Evolutionary conservation across 2,888 invertebrate species (phyloP), one percentile per base, ranked within the genome.

Genomic region (Apocheima hispidaria): DNA sequence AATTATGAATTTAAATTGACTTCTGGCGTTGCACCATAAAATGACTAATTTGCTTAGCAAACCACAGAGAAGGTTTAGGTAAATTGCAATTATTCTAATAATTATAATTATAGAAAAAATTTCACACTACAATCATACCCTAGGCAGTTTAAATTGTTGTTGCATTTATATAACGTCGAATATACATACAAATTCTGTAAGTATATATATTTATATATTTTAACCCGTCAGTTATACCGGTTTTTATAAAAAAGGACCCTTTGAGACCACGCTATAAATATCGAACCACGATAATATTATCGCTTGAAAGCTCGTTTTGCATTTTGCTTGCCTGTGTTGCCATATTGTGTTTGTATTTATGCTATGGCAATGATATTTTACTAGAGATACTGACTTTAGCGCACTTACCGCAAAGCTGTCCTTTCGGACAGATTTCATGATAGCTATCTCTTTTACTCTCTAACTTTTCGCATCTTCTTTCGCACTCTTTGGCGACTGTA

Each of bases 1-100:
- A 65, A 60, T 60, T 58, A 44, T 30, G 46, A 33, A 63, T 52
- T 68, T 61, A 50, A 60, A 26, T 46, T 69, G 69, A 67, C 30
- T 61, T 51, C 16, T 59, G 69, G 51, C 51, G 51, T 60, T 59
- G 54, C 56, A 66, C 63, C 60, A 57, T 36, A 16, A 16, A 18
- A 9, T 10, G 9, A 38, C 18, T 18, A 62, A 41, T 57, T 49
- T 57, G 23, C 58, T 68, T 68, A 59, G 70, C 63, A 79, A 83
- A 81, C 84, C 85, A 86, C 86, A 83, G 84, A 70, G 80, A 84
- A 81, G 82, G 81, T 78, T 71, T 40, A 54, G 56, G 59, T 46
- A 65, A 59, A 52, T 59, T 66, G 59, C 66, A 63, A 63, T 63
- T 66, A 63, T 51, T 62, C 60, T 46, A 63, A 48, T 46, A 63